Percentiles rank a stretch among this genome's conserved stretches.
phyloP scores from a whole-genome alignment of 2,888 invertebrate genomes.

The Sussaba pulchella region DNA sequence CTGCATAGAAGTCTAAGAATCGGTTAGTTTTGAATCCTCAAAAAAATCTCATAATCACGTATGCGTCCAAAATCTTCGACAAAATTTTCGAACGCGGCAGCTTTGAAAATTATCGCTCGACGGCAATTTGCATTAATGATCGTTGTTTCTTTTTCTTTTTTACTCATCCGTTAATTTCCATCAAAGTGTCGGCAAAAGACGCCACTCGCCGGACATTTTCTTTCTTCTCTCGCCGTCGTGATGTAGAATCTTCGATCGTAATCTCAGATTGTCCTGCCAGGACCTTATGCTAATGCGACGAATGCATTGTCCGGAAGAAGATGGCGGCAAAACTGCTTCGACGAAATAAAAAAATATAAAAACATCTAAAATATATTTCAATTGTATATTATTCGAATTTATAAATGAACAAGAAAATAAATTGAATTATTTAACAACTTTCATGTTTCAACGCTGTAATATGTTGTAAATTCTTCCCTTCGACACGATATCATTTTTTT shows the following conservation, averaged over 20 bases:
- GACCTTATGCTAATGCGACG: slow-evolving; percentile 25
- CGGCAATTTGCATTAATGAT: slow-evolving; percentile 34
- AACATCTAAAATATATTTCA: too few species aligned
- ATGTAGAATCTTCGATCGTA: slow-evolving; percentile 22
- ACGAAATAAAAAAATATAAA: too few species aligned
- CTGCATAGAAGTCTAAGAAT: not conserved
- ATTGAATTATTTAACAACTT: too few species aligned
- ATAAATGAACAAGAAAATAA: too few species aligned
- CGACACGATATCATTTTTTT: not conserved
- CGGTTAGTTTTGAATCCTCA: slow-evolving; percentile 7
- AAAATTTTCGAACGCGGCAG: slow-evolving; percentile 25
- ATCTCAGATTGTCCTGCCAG: not conserved
- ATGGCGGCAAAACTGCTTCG: not conserved
- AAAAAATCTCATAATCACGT: slow-evolving; percentile 1
- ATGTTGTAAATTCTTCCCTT: too few species aligned
- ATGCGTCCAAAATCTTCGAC: not conserved
- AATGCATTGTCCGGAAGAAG: not conserved
- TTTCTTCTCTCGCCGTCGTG: slow-evolving; percentile 9
- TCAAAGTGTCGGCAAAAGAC: slow-evolving; percentile 15
- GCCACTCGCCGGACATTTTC: slow-evolving; percentile 8
- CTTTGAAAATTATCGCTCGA: slow-evolving; percentile 33
- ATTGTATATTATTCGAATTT: too few species aligned
- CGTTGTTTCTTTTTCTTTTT: not conserved
- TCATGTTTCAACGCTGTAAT: too few species aligned
- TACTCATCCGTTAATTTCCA: slow-evolving; percentile 43